Evolutionary conservation across 1,140 invertebrate species (phyloP), one percentile per base, ranked within the genome.

Genomic region (Mercenaria mercenaria): DNA sequence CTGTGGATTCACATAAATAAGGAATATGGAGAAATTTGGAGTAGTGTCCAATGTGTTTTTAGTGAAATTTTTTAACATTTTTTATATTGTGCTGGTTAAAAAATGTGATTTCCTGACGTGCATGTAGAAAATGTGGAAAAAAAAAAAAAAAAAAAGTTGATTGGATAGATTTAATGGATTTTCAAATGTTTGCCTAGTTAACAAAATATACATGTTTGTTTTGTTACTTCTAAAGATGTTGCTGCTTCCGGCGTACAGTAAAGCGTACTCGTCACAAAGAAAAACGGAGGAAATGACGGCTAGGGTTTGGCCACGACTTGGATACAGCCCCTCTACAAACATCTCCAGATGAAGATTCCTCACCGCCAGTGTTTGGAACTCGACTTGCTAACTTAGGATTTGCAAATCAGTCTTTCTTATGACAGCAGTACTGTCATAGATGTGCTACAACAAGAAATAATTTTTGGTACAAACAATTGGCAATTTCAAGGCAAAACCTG

Each of bases 381-480:
- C 74, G 64, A 11, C 79, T 89, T 26, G 23, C 88, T 20, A 84
- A 84, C 32, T 43, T 84, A 56, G 81, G 67, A 39, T 76, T 83
- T 74, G 80, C 88, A 41, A 89, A 89, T 43, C 88, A 89, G 52
- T 82, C 88, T 23, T 89, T 89, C 69, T 84, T 89, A 72, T 89
- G 80, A 83, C 50, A 67, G 32, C 43, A 15, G n/a, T 39, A 72
- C 23, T 72, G 67, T 72, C 34, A 72, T 72, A 20, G 29, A 8
- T 72, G 10, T 15, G 4, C 34, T 72, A 39, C 43, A 47, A 47
- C 6, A 47, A 47, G 43, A 15, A 47, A 47, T 8, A 47, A 47
- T 50, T 50, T 50, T 11, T 11, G 10, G 47, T 50, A 50, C 20
- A 50, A 20, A 50, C 10, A 50, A 50, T 50, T 11, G 47, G 20